Evolutionary conservation across 2,113 vertebrate genomes (phyloP).

Genomic region (Rousettus leschenaultii): DNA sequence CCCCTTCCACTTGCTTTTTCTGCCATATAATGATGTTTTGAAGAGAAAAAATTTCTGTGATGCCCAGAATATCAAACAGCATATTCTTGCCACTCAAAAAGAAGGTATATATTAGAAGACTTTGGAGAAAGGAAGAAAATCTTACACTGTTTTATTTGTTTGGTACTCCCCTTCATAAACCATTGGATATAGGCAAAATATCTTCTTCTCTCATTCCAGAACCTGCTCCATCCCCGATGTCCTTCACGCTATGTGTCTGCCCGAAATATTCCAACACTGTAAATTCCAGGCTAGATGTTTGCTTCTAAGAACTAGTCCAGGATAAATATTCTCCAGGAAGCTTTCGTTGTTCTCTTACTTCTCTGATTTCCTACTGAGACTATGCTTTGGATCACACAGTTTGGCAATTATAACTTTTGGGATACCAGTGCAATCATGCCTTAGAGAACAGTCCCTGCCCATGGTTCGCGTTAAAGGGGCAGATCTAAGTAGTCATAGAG

Average conservation of each 20-base stretch:
- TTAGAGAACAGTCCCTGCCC: neutral
- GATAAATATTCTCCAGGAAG: neutral
- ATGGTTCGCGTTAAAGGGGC: neutral
- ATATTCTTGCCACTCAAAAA: neutral
- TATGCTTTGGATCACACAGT: neutral
- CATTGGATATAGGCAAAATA: neutral
- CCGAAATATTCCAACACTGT: neutral
- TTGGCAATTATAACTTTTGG: neutral
- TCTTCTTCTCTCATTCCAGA: neutral
- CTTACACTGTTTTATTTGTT: neutral
- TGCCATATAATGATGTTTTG: neutral
- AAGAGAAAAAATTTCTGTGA: neutral
- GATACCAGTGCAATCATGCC: neutral
- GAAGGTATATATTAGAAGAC: neutral
- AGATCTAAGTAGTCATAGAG: neutral
- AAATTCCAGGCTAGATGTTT: neutral
- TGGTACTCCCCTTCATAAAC: neutral
- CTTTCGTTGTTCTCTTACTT: neutral
- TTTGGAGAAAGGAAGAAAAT: neutral
- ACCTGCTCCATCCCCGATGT: neutral
- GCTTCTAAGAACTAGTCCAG: neutral
- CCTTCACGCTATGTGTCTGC: neutral
- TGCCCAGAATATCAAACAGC: neutral
- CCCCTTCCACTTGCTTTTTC: neutral
- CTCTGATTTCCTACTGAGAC: neutral